Base-by-base conservation (phyloP, 53 echinoderm and acorn worm species). In the Paelopatides confundens region DNA sequence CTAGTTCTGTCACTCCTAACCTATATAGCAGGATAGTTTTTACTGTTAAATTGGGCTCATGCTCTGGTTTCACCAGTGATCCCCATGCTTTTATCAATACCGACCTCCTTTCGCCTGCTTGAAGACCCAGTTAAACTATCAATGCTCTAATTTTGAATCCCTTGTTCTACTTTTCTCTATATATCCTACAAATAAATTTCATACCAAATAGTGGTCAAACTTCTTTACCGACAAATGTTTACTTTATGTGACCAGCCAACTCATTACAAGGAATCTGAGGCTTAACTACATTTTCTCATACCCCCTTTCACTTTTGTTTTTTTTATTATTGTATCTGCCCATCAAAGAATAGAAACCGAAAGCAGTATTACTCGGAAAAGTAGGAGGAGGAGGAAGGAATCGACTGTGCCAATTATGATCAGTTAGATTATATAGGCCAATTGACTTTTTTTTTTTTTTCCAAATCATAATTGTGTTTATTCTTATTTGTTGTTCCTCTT, bases 1-100 rank as follows among this genome's bases (percentile, higher is more conserved):
- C 71, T 71, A 71, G 71, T 71, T 71, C 71, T 71, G 71, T 71
- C 71, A 71, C 71, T 71, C 46, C 71, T 71, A 71, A 71, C 71
- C 71, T 71, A 71, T 27, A 71, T 71, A 71, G 71, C 71, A 38
- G 39, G 46, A 46, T 71, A 39, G 71, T 46, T 71, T 71, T 34
- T 71, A 71, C 71, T 71, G 71, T 71, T 46, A 71, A 71, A 38
- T 71, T 71, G 71, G 71, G 46, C 71, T 71, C 71, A 23, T 71
- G 71, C 35, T 71, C 71, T 71, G 71, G 71, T 71, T 71, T 40
- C 71, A 71, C 71, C 71, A 71, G 18, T 46, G 46, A 71, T 71
- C 71, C 71, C 71, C 71, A 71, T 71, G 71, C 71, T 71, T 71
- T 71, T 46, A 40, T 71, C 71, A 38, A 46, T 38, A 69, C 71